Evolutionary conservation across 2,888 invertebrate genomes (phyloP).

Genomic region (Dasysyrphus albostriatus): DNA sequence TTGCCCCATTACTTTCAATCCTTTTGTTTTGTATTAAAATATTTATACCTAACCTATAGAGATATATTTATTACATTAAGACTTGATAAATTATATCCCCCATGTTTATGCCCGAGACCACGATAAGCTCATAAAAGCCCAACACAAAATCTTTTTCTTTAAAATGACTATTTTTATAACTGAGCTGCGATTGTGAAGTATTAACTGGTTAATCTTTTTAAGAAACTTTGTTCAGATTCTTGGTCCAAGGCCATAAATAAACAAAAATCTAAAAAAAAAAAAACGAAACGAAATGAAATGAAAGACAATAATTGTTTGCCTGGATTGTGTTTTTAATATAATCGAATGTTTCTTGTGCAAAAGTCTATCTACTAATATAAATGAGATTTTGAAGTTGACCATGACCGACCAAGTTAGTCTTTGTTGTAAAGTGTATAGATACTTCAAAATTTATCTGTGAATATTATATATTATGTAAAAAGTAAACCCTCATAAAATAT

Average conservation of each 20-base stretch:
- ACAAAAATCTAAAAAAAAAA: background rate
- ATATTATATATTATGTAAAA: background rate
- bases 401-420: slow-evolving; percentile 17
- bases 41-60: slow-evolving; percentile 1
- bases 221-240: slow-evolving; percentile 21
- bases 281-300: background rate
- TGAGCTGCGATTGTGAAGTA: slow-evolving; percentile 8
- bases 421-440: background rate
- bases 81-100: slow-evolving; percentile 54
- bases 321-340: background rate
- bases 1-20: slow-evolving; percentile 60
- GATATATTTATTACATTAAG: slow-evolving; percentile 28
- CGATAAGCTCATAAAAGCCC: slow-evolving; percentile 51
- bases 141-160: slow-evolving; percentile 11
- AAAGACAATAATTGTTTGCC: slow-evolving; percentile 36
- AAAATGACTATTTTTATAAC: slow-evolving; percentile 14
- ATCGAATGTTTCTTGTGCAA: slow-evolving; percentile 32
- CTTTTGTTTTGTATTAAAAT: slow-evolving; percentile 33
- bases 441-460: slow-evolving; percentile 25
- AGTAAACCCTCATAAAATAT: slow-evolving; percentile 30
- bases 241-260: slow-evolving; percentile 35
- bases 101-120: slow-evolving; percentile 39
- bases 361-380: background rate
- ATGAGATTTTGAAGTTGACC: slow-evolving; percentile 29
- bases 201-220: slow-evolving; percentile 49